Percentiles rank a stretch among this genome's conserved stretches.
Evolutionary conservation across 2,797 vertebrate genomes (phyloP).

Genomic region (Synaphobranchus kaupii): DNA sequence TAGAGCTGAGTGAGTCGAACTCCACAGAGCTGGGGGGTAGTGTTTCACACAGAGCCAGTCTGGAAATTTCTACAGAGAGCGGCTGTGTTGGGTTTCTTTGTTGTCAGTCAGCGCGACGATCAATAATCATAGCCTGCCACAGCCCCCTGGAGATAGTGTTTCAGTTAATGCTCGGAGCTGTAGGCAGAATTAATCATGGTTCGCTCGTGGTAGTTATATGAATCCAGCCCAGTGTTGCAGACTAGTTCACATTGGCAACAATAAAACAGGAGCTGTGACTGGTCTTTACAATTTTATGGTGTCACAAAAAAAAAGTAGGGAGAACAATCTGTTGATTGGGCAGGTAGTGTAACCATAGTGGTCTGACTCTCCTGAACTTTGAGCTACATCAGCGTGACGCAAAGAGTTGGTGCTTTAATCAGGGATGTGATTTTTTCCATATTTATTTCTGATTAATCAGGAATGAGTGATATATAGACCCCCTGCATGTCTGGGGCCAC

Average conservation of each 20-base stretch:
- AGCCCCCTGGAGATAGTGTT: conserved; percentile 4
- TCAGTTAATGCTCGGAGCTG: not conserved
- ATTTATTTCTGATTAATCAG: not conserved
- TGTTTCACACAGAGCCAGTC: conserved; percentile 8
- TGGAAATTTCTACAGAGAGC: not conserved
- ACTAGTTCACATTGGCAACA: not conserved
- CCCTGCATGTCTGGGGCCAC: not conserved
- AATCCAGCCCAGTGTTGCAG: not conserved
- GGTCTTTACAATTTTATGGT: not conserved
- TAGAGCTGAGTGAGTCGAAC: not conserved
- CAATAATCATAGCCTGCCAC: conserved; percentile 17
- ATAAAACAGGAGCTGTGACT: not conserved
- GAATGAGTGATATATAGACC: not conserved
- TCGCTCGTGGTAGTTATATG: not conserved
- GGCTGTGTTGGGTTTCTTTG: not conserved
- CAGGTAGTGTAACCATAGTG: not conserved
- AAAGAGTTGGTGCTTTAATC: too few relatives aligned
- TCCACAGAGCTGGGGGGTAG: conserved; percentile 2
- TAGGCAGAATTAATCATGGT: not conserved
- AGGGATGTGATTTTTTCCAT: not conserved
- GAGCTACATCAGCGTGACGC: not conserved
- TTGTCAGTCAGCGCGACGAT: not conserved
- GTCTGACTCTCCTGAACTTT: not conserved
- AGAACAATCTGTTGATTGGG: not conserved
- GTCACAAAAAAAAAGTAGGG: not conserved